Conservation (phyloP, 2,113 vertebrate genomes). For the Xiphophorus couchianus region DNA sequence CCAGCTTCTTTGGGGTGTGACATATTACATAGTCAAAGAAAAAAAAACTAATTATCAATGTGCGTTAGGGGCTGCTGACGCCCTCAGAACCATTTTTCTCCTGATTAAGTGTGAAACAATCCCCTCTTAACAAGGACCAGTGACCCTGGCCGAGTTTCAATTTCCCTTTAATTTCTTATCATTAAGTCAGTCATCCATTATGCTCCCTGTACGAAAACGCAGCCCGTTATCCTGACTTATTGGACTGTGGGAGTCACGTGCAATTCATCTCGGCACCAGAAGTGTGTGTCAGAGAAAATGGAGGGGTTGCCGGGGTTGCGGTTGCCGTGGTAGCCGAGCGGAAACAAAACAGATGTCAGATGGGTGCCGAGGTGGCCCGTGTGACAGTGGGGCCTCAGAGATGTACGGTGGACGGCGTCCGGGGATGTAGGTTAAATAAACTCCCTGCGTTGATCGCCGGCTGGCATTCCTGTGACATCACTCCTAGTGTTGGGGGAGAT, state of each 20-base stretch:
- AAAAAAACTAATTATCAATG: not conserved
- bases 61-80: constrained; percentile 13
- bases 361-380: constrained; percentile 50
- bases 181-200: constrained; percentile 27
- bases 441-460: constrained; percentile 29
- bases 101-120: constrained; percentile 33
- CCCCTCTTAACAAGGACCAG: not conserved
- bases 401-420: constrained; percentile 64
- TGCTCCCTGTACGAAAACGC: constrained; percentile 16
- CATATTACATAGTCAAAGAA: not conserved
- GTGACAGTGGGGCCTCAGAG: constrained; percentile 57
- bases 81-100: constrained; percentile 34
- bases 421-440: constrained; percentile 67
- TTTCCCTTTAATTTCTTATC: constrained; percentile 35
- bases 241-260: constrained; percentile 36
- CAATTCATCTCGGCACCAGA: constrained; percentile 36
- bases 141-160: constrained; percentile 27
- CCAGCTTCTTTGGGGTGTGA: not conserved
- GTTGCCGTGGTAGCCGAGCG: constrained; percentile 52
- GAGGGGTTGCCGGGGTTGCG: not conserved
- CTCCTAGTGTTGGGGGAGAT: constrained; percentile 34
- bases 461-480: constrained; percentile 49
- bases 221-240: constrained; percentile 18
- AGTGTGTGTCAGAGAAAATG: constrained; percentile 23
- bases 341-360: constrained; percentile 70